These are phyloP conservation scores for Tillus elongatus DNA, from an alignment of 2,888 invertebrate genomes.

Conservation along the genomic window DNA sequence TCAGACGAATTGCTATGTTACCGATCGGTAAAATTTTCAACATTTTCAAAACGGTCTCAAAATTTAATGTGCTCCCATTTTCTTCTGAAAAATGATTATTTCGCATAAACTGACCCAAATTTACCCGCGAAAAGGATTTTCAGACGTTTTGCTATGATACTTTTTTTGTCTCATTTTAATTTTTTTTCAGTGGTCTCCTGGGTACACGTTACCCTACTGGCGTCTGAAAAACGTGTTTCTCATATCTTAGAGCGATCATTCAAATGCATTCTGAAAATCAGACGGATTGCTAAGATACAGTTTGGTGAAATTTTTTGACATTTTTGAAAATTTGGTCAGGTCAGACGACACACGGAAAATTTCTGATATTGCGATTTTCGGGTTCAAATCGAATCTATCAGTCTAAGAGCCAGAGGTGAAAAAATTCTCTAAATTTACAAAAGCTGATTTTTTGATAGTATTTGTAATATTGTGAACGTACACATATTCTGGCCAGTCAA, in stretches of 20 bases:
- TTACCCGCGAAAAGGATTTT: conserved; percentile 3
- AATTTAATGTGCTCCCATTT: conserved; percentile 2
- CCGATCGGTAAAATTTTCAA: conserved; percentile 1
- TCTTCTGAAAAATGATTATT: conserved; percentile 1
- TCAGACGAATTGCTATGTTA: conserved; percentile 3
- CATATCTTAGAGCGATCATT: conserved; percentile 1
- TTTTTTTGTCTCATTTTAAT: not conserved
- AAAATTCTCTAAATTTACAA: no score
- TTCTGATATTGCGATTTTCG: conserved; percentile 1
- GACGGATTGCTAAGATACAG: conserved; percentile 2
- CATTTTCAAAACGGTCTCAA: conserved; percentile 2
- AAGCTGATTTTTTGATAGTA: no score
- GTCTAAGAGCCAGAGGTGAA: no score
- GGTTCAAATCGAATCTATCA: no score
- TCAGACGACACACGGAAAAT: conserved; percentile 3
- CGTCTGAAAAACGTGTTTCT: not conserved
- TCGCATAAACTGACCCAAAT: conserved; percentile 3
- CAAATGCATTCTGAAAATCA: conserved; percentile 1
- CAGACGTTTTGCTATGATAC: conserved; percentile 3
- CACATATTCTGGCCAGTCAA: no score
- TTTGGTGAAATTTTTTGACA: not conserved
- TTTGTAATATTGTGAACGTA: no score
- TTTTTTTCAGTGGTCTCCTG: conserved; percentile 1
- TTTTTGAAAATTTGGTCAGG: conserved; percentile 2
- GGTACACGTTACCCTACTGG: conserved; percentile 2